A percentile compares a stretch with the other conserved stretches of the same genome.
These are phyloP conservation scores for Barbus barbus DNA, from an alignment of 2,113 vertebrate species.

Conservation along the genomic window DNA sequence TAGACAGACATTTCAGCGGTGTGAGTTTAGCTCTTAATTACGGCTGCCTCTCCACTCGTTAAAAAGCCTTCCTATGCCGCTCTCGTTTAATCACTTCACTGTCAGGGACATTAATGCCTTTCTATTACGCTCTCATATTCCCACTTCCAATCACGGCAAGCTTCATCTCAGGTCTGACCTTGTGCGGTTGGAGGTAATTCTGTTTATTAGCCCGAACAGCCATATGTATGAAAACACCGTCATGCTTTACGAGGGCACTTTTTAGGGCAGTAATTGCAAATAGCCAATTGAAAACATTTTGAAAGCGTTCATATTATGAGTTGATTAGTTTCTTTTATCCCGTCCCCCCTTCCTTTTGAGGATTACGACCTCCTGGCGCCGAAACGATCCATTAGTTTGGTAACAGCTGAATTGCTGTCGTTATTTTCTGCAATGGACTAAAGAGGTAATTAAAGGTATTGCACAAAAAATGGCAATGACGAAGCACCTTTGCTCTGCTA, in stretches of 20 bases:
- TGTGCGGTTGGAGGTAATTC: constrained; percentile 25
- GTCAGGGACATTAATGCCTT: constrained; percentile 38
- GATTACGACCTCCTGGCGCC: constrained; percentile 32
- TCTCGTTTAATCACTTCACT: constrained; percentile 60
- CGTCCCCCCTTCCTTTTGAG: not conserved
- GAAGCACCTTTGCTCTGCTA: not conserved
- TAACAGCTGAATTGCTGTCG: constrained; percentile 15
- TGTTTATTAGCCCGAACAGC: constrained; percentile 47
- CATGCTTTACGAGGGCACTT: constrained; percentile 36
- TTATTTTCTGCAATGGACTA: constrained; percentile 31
- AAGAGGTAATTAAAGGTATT: constrained; percentile 34
- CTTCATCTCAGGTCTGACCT: constrained; percentile 43
- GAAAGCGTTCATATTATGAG: constrained; percentile 15
- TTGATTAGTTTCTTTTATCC: constrained; percentile 31
- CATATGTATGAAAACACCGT: constrained; percentile 32
- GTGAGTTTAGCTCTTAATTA: constrained; percentile 62
- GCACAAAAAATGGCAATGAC: constrained; percentile 9
- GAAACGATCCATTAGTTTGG: constrained; percentile 34
- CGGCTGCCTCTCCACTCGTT: constrained; percentile 53
- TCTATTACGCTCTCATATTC: constrained; percentile 43
- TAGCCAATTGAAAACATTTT: constrained; percentile 34
- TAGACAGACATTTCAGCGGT: constrained; percentile 56
- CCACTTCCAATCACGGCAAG: constrained; percentile 20
- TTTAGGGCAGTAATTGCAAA: constrained; percentile 35
- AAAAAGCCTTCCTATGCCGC: constrained; percentile 45